These are phyloP conservation scores for Crenichthys baileyi DNA, from an alignment of 2,797 vertebrate genomes.

Conservation along the genomic window DNA sequence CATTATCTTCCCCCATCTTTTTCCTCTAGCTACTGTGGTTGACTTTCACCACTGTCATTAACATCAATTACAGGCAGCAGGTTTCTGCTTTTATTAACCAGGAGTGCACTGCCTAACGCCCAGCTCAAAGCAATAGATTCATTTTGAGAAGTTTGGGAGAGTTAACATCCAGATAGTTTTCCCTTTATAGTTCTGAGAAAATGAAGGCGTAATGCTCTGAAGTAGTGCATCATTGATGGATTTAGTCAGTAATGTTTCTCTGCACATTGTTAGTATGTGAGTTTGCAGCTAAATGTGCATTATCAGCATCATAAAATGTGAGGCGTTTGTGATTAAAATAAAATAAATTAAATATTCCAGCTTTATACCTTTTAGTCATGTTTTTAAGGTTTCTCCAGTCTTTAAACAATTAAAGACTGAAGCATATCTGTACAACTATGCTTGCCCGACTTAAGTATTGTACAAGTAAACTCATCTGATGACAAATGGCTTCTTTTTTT, in stretches of 20 bases:
- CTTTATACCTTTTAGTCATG: no score
- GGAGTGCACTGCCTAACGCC: background rate
- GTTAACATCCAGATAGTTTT: background rate
- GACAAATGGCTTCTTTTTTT: background rate
- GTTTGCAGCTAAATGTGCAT: background rate
- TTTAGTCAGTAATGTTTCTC: background rate
- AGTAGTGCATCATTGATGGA: background rate
- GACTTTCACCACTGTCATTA: background rate
- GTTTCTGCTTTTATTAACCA: conserved; percentile 6
- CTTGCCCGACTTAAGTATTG: background rate
- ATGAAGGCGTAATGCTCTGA: background rate
- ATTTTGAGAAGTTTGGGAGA: background rate
- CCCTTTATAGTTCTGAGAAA: background rate
- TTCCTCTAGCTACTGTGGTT: background rate
- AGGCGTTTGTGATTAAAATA: no score
- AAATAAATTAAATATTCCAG: no score
- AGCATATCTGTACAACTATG: background rate
- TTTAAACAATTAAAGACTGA: background rate
- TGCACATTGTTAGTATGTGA: background rate
- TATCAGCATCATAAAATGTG: background rate
- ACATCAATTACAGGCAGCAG: background rate
- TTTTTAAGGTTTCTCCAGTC: background rate
- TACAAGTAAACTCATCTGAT: no score
- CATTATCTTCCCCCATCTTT: background rate
- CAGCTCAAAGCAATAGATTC: background rate